Evolutionary conservation across 2,113 vertebrate species (phyloP), one percentile per base, ranked within the genome.

Genomic region (Bettongia penicillata): DNA sequence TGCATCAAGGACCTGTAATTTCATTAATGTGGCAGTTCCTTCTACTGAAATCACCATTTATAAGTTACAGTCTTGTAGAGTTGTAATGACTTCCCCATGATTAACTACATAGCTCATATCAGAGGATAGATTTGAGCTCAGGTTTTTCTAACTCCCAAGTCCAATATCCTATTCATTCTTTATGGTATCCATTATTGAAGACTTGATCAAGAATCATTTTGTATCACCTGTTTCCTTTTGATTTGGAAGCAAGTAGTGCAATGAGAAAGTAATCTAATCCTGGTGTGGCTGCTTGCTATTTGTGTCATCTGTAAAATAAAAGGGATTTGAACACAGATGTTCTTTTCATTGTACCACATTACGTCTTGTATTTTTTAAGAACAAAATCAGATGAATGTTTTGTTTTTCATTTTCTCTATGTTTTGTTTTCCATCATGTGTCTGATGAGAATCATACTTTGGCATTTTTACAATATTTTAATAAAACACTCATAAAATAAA

Each of bases 361-460:
- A 77, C 37, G 1, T 16, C 68, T 84, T 84, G 1, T 7, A 84
- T 22, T 84, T 84, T 84, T 84, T 5, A 84, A 84, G 19, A 43
- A 84, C 37, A 84, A 77, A 84, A 22, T 1, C 68, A 84, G n/a
- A 43, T 19, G 16, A 90, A 2, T 23, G 22, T 91, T 93, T 96
- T 94, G 53, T 91, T 6, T 91, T 51, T 51, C 9, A 51, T 68
- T 53, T 93, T 43, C 49, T 90, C 8, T 11, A 48, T 68, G 93
- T 94, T 93, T 8, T 93, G 49, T 4, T 89, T 93, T 96, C 91
- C 51, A 51, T 52, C 55, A 23, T 89, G 48, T 51, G 3, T 24
- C 37, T 90, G 47, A 92, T 94, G 91, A 23, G 26, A 28, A 84
- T 31, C 47, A n/a, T 90, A 90, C 6, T 52, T 93, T 68, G 90